Evolutionary conservation across 2,888 invertebrate species (phyloP).

Genomic region (Allygus modestus): DNA sequence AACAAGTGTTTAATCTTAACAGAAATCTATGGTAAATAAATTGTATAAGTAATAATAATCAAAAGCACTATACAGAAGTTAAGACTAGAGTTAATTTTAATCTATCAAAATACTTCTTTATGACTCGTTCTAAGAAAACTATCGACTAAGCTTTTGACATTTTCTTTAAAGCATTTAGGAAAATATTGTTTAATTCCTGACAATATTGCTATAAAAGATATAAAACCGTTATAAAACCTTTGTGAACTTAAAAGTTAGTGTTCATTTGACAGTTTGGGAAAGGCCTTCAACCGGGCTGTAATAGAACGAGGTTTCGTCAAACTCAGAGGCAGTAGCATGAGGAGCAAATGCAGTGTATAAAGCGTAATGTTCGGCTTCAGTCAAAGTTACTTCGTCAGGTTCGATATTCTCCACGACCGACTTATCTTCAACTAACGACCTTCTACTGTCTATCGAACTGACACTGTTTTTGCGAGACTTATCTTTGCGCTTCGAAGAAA

Average conservation of each 20-base stretch:
- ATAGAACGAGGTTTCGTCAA: constrained; percentile 92
- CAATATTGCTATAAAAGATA: constrained; percentile 1
- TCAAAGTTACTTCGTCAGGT: constrained; percentile 79
- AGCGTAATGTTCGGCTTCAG: constrained; percentile 93
- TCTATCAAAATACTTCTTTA: too few species aligned
- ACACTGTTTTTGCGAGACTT: constrained; percentile 67
- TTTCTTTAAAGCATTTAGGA: constrained; percentile 2
- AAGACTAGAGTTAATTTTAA: too few species aligned
- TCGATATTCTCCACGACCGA: constrained; percentile 50
- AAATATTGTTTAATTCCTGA: not conserved
- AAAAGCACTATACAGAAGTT: too few species aligned
- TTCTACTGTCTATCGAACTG: constrained; percentile 65
- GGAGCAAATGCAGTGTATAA: constrained; percentile 92
- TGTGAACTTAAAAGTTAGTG: not conserved
- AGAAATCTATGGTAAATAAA: too few species aligned
- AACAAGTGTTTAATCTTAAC: constrained; percentile 6
- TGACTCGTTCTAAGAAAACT: too few species aligned
- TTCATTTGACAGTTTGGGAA: constrained; percentile 45
- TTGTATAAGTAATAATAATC: too few species aligned
- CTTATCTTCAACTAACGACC: constrained; percentile 46
- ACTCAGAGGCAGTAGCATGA: constrained; percentile 91
- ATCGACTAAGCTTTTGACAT: not conserved
- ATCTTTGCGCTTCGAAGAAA: constrained; percentile 78
- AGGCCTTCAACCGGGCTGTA: constrained; percentile 90
- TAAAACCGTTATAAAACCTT: not conserved